phyloP scores from a whole-genome alignment of 2,888 invertebrate genomes.

The Orthonychiurus folsomi region DNA sequence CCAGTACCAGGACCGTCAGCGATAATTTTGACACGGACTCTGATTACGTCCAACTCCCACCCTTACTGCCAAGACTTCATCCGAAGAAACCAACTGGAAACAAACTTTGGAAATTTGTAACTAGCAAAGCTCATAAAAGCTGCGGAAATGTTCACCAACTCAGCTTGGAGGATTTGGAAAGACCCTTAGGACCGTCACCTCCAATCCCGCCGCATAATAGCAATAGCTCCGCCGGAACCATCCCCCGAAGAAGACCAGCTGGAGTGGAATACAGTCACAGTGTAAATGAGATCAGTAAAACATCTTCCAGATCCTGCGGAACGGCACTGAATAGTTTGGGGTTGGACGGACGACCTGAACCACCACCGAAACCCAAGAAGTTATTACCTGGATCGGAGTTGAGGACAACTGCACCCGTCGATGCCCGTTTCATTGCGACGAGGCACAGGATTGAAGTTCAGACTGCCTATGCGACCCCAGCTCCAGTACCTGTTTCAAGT shows the following conservation, averaged over 20 bases:
- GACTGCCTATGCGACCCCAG: slow-evolving; percentile 64
- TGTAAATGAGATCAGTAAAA: slow-evolving; percentile 19
- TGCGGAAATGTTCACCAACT: slow-evolving; percentile 3
- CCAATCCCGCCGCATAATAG: background rate
- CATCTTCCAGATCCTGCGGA: slow-evolving; percentile 31
- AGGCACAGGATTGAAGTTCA: slow-evolving; percentile 66
- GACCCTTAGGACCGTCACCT: background rate
- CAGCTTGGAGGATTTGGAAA: background rate
- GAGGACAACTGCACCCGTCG: slow-evolving; percentile 49
- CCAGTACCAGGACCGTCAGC: slow-evolving; percentile 53
- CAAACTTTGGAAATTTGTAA: slow-evolving; percentile 38
- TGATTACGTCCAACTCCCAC: slow-evolving; percentile 71
- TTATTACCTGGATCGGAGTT: background rate
- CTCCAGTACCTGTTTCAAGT: slow-evolving; percentile 47
- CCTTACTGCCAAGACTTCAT: slow-evolving; percentile 31
- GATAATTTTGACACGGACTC: slow-evolving; percentile 79
- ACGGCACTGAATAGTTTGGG: slow-evolving; percentile 30
- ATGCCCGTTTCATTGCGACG: slow-evolving; percentile 66
- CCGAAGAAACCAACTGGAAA: slow-evolving; percentile 31
- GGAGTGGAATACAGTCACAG: background rate
- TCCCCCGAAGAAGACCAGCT: slow-evolving; percentile 1
- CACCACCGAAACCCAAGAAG: slow-evolving; percentile 38
- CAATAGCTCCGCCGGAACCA: background rate
- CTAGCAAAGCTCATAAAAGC: slow-evolving; percentile 14
- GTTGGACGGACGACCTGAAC: slow-evolving; percentile 27